These are phyloP conservation scores for Myiozetetes cayanensis DNA, from an alignment of 2,113 vertebrate genomes.

Conservation along the genomic window DNA sequence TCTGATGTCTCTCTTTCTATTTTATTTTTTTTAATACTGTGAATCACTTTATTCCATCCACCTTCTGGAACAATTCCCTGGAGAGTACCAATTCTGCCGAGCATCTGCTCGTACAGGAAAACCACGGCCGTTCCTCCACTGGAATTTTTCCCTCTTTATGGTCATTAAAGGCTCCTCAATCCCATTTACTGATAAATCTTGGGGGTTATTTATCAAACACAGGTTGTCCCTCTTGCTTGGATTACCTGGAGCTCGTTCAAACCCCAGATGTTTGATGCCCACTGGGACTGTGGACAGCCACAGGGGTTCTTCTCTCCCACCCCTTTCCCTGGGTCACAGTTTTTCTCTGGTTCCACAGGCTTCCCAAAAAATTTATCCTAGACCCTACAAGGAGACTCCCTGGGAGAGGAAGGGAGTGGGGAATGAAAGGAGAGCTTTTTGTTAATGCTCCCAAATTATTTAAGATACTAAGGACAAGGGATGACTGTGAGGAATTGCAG, in stretches of 20 bases:
- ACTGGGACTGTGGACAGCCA: not conserved
- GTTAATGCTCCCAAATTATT: not conserved
- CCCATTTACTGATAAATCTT: not conserved
- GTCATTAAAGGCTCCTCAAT: not conserved
- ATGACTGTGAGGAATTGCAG: not conserved
- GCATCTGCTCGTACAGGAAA: conserved; percentile 28
- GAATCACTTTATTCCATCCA: conserved; percentile 60
- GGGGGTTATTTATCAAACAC: not conserved
- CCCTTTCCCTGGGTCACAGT: not conserved
- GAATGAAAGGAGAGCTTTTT: not conserved
- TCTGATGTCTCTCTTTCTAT: conserved; percentile 62
- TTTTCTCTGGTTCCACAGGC: rapidly evolving
- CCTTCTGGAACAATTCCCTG: conserved; percentile 54
- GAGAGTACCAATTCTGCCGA: not conserved
- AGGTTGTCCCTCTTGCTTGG: not conserved
- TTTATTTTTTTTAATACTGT: conserved; percentile 60
- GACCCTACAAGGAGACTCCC: rapidly evolving
- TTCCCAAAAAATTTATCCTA: not conserved
- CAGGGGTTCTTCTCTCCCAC: not conserved
- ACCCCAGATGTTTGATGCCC: not conserved
- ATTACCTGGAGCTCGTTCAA: not conserved
- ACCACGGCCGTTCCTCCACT: not conserved
- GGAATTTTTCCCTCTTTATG: not conserved
- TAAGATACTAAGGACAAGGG: not conserved
- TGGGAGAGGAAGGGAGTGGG: not conserved